These are phyloP conservation scores for Wasmannia auropunctata DNA, from an alignment of 1,140 invertebrate genomes.

Conservation along the genomic window DNA sequence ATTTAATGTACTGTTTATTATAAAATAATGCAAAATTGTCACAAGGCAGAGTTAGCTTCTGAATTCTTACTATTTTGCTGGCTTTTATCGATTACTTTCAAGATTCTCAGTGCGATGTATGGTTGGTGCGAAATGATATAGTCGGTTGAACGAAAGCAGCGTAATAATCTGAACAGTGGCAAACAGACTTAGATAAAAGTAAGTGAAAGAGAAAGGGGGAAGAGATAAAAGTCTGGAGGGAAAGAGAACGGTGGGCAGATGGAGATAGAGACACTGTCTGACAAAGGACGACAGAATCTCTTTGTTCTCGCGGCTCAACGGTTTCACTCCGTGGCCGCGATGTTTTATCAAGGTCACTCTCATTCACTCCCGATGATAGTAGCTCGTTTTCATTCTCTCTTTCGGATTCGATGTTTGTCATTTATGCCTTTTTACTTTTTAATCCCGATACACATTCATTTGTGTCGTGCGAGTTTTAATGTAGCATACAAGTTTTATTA, in stretches of 20 bases:
- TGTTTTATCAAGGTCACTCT: conserved; percentile 78
- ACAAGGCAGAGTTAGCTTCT: not conserved
- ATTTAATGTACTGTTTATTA: not conserved
- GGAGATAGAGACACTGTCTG: conserved; percentile 71
- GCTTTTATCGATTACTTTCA: not conserved
- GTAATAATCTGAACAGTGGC: conserved; percentile 62
- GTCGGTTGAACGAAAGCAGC: conserved; percentile 22
- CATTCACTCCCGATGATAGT: conserved; percentile 70
- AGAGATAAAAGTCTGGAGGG: conserved; percentile 63
- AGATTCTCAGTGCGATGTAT: not conserved
- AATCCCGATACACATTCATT: not conserved
- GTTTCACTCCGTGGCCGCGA: conserved; percentile 76
- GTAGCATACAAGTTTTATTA: not conserved
- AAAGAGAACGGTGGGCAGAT: conserved; percentile 49
- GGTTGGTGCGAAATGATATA: conserved; percentile 2
- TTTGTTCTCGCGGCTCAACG: conserved; percentile 79
- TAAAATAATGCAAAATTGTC: not conserved
- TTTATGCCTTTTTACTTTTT: conserved; percentile 21
- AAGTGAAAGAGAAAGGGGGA: conserved; percentile 72
- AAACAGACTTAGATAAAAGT: conserved; percentile 75
- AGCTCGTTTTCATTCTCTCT: conserved; percentile 59
- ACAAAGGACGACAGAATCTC: conserved; percentile 79
- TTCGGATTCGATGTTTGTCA: conserved; percentile 36
- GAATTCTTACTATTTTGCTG: not conserved
- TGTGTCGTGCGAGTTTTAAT: not conserved